These are phyloP conservation scores for Triplophysa bombifrons DNA, from an alignment of 2,797 vertebrate species.

Conservation along the genomic window DNA sequence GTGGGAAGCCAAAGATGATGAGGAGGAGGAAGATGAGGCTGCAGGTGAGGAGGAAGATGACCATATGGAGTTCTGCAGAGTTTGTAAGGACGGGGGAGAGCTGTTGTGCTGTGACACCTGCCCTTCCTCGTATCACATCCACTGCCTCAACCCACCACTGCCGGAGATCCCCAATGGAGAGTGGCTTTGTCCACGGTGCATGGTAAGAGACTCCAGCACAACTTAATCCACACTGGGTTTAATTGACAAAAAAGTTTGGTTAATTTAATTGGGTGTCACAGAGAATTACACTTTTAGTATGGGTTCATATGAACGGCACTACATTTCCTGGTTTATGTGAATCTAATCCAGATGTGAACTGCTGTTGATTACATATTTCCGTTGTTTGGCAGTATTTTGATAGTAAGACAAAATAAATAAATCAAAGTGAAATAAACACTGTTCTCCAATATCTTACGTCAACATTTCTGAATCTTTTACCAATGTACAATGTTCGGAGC, in stretches of 20 bases:
- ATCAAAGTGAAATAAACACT: neutral
- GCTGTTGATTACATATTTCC: neutral
- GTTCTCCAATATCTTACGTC: neutral
- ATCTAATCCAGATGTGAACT: neutral
- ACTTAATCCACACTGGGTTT: too few relatives aligned
- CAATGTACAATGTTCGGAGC: neutral
- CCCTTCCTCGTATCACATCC: conserved; percentile 97
- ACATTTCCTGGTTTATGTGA: neutral
- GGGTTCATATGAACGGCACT: neutral
- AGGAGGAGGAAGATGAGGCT: conserved; percentile 91
- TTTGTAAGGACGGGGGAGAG: conserved; percentile 97
- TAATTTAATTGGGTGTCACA: neutral
- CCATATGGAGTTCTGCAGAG: conserved; percentile 98
- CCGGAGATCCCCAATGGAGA: conserved; percentile 98
- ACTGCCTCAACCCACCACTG: conserved; percentile 97
- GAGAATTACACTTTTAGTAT: neutral
- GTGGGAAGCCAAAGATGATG: conserved; percentile 98
- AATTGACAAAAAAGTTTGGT: neutral
- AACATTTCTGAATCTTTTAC: neutral
- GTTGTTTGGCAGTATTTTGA: neutral
- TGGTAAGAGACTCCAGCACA: conserved; percentile 78
- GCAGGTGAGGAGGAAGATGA: conserved; percentile 94
- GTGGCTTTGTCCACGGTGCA: conserved; percentile 98
- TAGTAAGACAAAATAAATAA: conserved; percentile 1
- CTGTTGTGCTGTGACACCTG: conserved; percentile 97